Percentiles rank a stretch among this genome's conserved stretches.
Evolutionary conservation across 2,797 vertebrate species (phyloP).

Genomic region (Ceyx erithaca): DNA sequence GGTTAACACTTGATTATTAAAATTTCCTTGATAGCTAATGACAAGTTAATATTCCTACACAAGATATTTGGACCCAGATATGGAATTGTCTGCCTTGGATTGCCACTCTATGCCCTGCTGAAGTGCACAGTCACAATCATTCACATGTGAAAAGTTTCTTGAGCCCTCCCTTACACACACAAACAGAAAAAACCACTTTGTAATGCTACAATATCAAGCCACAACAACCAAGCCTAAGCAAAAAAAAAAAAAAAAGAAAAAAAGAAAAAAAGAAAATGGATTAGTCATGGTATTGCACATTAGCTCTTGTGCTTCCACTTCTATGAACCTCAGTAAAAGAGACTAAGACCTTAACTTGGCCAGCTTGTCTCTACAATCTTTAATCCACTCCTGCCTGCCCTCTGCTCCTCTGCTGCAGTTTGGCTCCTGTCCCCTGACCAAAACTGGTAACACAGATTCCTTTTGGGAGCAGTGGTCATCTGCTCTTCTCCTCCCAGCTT

Average conservation of each 20-base stretch:
- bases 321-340: background rate
- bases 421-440: background rate
- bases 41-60: fast-evolving
- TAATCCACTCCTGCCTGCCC: background rate
- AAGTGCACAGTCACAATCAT: too few species aligned
- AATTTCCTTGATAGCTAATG: background rate
- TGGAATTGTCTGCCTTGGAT: background rate
- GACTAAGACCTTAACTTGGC: background rate
- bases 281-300: fast-evolving
- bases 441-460: background rate
- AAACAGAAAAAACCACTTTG: background rate
- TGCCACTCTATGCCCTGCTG: background rate
- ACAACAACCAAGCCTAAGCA: fast-evolving
- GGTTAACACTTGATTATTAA: background rate
- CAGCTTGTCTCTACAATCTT: background rate
- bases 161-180: background rate
- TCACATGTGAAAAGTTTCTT: background rate
- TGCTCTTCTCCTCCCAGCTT: background rate
- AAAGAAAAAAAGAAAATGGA: background rate
- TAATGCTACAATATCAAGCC: background rate
- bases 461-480: background rate
- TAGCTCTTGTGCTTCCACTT: background rate
- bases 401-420: background rate
- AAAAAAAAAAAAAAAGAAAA: background rate
- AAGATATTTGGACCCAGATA: background rate